Evolutionary conservation across 2,113 vertebrate genomes (phyloP).

Genomic region (Pomatorhinus ruficollis): DNA sequence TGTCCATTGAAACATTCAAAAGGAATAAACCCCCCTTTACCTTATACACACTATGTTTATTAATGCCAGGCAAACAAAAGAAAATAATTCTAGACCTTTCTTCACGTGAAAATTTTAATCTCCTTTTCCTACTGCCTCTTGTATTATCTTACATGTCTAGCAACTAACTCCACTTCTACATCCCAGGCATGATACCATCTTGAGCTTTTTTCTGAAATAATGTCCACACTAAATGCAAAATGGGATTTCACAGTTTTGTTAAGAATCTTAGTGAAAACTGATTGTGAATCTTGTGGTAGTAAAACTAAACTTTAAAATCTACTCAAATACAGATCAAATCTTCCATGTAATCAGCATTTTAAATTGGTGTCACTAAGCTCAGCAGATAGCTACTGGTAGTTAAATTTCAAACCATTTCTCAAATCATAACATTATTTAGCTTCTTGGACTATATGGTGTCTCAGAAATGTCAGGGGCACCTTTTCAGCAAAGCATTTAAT

Average conservation of each 20-base stretch:
- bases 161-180: background rate
- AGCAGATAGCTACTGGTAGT: background rate
- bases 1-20: background rate
- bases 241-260: background rate
- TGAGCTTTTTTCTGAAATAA: background rate
- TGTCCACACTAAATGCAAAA: background rate
- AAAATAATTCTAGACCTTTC: background rate
- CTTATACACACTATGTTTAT: background rate
- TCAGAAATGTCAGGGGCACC: background rate
- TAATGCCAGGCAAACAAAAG: background rate
- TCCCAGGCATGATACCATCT: background rate
- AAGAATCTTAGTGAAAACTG: background rate
- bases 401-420: background rate
- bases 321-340: background rate
- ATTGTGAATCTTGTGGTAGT: background rate
- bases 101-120: fast-evolving
- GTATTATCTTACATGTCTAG: background rate
- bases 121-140: background rate
- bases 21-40: fast-evolving
- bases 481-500: background rate
- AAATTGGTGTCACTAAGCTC: background rate
- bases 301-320: background rate
- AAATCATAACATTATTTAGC: background rate
- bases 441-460: background rate
- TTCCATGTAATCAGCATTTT: background rate